Conservation (phyloP, 2,113 vertebrate species). For the Platycercus adscitus region DNA sequence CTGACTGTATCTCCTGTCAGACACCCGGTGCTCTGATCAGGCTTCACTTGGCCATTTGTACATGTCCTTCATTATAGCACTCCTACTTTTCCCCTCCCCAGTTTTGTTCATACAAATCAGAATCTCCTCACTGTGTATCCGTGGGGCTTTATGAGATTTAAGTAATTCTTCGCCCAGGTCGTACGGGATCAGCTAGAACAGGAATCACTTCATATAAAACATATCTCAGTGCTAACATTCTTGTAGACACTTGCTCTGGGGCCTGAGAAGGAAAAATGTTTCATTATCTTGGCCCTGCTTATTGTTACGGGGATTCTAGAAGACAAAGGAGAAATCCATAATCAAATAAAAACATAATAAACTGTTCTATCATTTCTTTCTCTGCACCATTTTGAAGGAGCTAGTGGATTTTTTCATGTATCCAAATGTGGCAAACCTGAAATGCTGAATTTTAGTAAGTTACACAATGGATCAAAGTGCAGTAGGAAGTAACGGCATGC, state of each 20-base stretch:
- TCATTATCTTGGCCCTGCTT: neutral
- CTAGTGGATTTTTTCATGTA: neutral
- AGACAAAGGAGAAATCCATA: neutral
- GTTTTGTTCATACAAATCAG: neutral
- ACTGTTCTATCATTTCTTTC: neutral
- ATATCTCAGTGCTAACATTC: neutral
- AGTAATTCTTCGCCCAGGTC: neutral
- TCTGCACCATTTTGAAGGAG: neutral
- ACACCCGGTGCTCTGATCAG: neutral
- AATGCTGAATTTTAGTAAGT: neutral
- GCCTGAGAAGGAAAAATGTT: neutral
- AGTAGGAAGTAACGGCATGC: neutral
- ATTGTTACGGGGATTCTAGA: neutral
- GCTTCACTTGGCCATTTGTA: neutral
- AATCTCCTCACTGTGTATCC: neutral
- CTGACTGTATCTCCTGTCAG: neutral
- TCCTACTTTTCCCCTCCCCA: neutral
- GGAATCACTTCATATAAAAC: neutral
- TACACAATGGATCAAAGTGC: constrained; percentile 24
- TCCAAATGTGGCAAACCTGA: neutral
- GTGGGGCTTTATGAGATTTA: neutral
- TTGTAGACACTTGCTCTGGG: neutral
- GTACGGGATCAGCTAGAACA: neutral
- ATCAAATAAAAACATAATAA: neutral
- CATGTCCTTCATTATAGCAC: neutral